Evolutionary conservation across 2,888 invertebrate genomes (phyloP).

Genomic region (Osedax frankpressi): DNA sequence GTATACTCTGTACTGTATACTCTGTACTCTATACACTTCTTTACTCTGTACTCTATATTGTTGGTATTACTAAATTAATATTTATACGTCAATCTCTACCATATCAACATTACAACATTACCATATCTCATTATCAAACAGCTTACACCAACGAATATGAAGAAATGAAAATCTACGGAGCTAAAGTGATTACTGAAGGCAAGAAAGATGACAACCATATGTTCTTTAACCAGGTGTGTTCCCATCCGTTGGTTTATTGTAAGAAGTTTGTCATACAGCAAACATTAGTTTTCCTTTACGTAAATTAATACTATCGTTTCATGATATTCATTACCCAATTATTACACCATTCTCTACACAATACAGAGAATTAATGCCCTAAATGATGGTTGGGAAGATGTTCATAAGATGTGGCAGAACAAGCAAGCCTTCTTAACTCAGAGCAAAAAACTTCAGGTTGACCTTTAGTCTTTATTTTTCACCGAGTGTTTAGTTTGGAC

Average conservation of each 20-base stretch:
- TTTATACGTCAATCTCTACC: too few species aligned
- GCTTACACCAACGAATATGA: constrained; percentile 95
- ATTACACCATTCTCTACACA: not conserved
- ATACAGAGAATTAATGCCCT: constrained; percentile 74
- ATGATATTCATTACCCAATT: not conserved
- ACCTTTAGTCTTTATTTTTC: not conserved
- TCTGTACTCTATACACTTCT: too few species aligned
- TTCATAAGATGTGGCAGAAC: constrained; percentile 99
- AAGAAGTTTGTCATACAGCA: not conserved
- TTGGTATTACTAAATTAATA: too few species aligned
- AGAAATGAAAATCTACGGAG: constrained; percentile 99
- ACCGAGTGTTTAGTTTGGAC: not conserved
- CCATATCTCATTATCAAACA: too few species aligned
- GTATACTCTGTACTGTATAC: too few species aligned
- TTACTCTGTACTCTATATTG: too few species aligned
- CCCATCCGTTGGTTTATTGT: not conserved
- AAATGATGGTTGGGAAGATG: constrained; percentile 96
- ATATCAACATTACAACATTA: too few species aligned
- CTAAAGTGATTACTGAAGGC: constrained; percentile 49
- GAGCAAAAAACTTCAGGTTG: constrained; percentile 60
- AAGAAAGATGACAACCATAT: constrained; percentile 93
- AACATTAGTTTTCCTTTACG: not conserved
- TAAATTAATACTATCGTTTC: constrained; percentile 4
- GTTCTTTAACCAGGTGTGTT: constrained; percentile 76
- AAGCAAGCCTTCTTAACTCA: constrained; percentile 83